These are phyloP conservation scores for Mus musculus DNA, from an alignment of 2,113 vertebrate species.

Conservation along the genomic window GRCm39 chrX:85160001-85160500, in stretches of 20 bases:
- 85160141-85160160: conserved; percentile 55
- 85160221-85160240: conserved; percentile 42
- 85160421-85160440: conserved; percentile 9
- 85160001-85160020: conserved; percentile 66
- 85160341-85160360: conserved; percentile 1
- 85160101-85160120: conserved; percentile 65
- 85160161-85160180: conserved; percentile 54
- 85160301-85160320: conserved; percentile 4
- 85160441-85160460: background rate
- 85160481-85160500: background rate
- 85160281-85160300: conserved; percentile 23
- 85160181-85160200: conserved; percentile 50
- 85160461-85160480: background rate
- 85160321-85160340: conserved; percentile 25
- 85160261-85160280: conserved; percentile 49
- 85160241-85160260: conserved; percentile 13
- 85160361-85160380: background rate
- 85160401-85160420: background rate
- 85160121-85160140: conserved; percentile 64
- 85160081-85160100: conserved; percentile 64
- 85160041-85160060: conserved; percentile 75
- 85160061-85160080: conserved; percentile 71
- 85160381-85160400: conserved; percentile 20
- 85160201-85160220: conserved; percentile 32
- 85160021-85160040: conserved; percentile 77